Evolutionary conservation across 2,797 vertebrate genomes (phyloP).

Genomic region (Typhlichthys subterraneus): DNA sequence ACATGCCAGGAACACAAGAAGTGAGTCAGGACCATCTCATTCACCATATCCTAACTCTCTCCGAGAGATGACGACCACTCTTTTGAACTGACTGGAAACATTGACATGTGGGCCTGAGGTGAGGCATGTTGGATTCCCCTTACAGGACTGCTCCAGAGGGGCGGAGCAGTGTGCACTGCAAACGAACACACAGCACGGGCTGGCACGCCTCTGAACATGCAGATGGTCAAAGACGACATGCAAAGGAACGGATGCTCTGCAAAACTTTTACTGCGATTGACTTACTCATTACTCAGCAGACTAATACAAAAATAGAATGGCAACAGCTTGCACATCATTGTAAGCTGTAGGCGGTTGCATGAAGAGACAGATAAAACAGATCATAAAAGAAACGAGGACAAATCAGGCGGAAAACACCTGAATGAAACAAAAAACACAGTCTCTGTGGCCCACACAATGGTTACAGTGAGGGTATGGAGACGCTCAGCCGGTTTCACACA

Average conservation of each 20-base stretch:
- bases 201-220: conserved; percentile 47
- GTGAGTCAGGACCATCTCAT: conserved; percentile 24
- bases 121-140: conserved; percentile 28
- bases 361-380: too few relatives aligned
- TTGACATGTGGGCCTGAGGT: conserved; percentile 26
- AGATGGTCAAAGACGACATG: conserved; percentile 44
- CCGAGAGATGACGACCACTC: conserved; percentile 7
- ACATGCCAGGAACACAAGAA: conserved; percentile 11
- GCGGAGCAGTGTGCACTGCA: conserved; percentile 60
- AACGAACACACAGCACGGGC: conserved; percentile 35
- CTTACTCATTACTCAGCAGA: too few relatives aligned
- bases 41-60: conserved; percentile 9
- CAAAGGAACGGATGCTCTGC: conserved; percentile 20
- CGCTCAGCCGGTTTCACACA: conserved; percentile 37
- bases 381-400: conserved; percentile 14
- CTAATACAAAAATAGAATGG: too few relatives aligned
- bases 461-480: conserved; percentile 36
- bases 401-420: conserved; percentile 12
- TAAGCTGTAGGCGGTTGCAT: too few relatives aligned
- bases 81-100: conserved; percentile 10
- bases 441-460: conserved; percentile 15
- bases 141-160: conserved; percentile 44
- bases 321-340: too few relatives aligned
- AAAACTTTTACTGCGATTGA: too few relatives aligned
- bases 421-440: conserved; percentile 25